phyloP scores from a whole-genome alignment of 2,113 vertebrate genomes.

The Struthidea cinerea region DNA sequence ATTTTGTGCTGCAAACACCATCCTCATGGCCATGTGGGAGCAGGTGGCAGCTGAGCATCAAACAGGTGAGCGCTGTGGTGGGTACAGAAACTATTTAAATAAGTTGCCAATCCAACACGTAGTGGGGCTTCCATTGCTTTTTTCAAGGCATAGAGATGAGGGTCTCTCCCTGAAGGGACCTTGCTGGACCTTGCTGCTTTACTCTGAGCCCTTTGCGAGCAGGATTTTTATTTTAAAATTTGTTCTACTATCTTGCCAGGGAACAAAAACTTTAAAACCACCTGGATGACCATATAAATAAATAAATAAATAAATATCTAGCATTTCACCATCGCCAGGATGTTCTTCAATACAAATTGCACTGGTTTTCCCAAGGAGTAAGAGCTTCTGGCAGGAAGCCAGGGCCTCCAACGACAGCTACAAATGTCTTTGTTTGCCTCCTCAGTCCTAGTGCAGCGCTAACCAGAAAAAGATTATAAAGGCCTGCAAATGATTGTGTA shows the following conservation, averaged over 20 bases:
- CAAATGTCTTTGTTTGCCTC: constrained; percentile 63
- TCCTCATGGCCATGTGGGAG: accelerated
- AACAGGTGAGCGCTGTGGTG: not conserved
- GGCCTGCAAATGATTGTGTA: constrained; percentile 38
- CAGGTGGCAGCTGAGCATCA: not conserved
- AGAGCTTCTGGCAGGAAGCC: constrained; percentile 44
- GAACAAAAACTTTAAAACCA: not conserved
- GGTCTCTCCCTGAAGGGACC: not conserved
- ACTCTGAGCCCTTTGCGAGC: not conserved
- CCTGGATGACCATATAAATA: not conserved
- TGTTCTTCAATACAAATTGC: constrained; percentile 30
- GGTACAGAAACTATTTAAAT: not conserved
- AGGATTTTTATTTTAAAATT: not conserved
- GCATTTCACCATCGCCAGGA: not conserved
- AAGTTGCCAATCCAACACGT: not conserved
- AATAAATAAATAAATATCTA: not conserved
- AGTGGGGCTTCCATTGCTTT: not conserved
- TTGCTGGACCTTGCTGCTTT: not conserved
- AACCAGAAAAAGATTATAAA: constrained; percentile 62
- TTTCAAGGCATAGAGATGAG: not conserved
- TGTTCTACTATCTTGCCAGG: not conserved
- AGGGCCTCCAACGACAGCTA: constrained; percentile 36
- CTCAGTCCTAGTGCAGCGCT: constrained; percentile 27
- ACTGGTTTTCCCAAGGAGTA: constrained; percentile 2
- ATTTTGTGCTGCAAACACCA: not conserved